phyloP scores from a whole-genome alignment of 2,113 vertebrate genomes.

The Piaya cayana region DNA sequence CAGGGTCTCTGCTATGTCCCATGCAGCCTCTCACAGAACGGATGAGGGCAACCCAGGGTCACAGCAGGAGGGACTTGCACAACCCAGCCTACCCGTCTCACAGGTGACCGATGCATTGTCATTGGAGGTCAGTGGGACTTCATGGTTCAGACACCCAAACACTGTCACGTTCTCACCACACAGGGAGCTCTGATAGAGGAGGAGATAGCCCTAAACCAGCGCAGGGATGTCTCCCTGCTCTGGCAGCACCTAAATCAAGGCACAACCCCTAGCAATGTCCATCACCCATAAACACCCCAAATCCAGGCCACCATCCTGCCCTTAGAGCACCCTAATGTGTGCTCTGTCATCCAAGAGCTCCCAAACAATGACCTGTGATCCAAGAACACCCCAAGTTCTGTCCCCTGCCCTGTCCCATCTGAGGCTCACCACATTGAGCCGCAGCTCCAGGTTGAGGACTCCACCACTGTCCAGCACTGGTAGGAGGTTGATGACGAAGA shows the following conservation, averaged over 20 bases:
- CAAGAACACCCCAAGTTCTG: not conserved
- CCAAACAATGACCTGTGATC: no score
- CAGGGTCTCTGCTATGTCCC: not conserved
- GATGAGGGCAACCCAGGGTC: fast-evolving
- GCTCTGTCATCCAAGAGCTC: not conserved
- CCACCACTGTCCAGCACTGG: constrained; percentile 96
- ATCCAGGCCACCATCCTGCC: not conserved
- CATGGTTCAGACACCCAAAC: constrained; percentile 93
- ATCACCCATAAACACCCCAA: not conserved
- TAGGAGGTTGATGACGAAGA: constrained; percentile 93
- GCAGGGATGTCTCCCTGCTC: not conserved
- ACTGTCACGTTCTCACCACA: constrained; percentile 90
- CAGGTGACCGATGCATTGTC: constrained; percentile 87
- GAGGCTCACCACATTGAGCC: constrained; percentile 87
- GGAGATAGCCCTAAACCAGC: not conserved
- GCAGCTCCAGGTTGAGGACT: constrained; percentile 93
- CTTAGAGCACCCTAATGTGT: not conserved
- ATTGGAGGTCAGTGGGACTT: constrained; percentile 86
- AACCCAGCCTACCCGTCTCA: constrained; percentile 83
- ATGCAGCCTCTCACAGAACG: not conserved
- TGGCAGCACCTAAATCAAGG: not conserved
- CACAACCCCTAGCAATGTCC: not conserved
- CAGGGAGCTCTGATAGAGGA: constrained; percentile 81
- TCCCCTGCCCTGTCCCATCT: not conserved
- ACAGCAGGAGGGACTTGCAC: not conserved